Percentiles rank a stretch among this genome's conserved stretches.
phyloP scores from a whole-genome alignment of 2,797 vertebrate genomes.

The Poliocrania exsul region DNA sequence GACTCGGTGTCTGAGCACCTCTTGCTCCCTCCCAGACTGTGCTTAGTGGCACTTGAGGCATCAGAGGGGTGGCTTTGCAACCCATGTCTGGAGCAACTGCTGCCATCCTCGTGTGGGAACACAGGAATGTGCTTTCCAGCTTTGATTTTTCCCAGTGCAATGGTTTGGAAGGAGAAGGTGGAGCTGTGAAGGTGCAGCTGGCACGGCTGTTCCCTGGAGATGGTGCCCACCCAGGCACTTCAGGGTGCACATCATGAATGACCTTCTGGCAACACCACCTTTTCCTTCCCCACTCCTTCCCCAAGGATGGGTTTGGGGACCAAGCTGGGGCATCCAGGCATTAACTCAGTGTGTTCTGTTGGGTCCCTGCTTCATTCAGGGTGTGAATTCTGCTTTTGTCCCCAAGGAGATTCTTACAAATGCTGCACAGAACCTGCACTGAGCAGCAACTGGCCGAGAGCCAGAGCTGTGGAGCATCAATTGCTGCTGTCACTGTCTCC shows the following conservation, averaged over 20 bases:
- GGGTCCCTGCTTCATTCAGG: neutral
- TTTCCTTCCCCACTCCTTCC: neutral
- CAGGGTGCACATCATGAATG: neutral
- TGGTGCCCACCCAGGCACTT: neutral
- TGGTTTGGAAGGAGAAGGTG: too few relatives aligned
- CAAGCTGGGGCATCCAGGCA: neutral
- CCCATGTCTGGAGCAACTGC: too few relatives aligned
- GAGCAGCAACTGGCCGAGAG: neutral
- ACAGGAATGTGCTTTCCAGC: too few relatives aligned
- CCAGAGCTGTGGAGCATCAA: neutral
- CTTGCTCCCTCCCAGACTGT: neutral
- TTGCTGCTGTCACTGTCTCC: neutral
- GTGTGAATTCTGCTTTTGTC: neutral
- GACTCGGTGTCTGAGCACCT: neutral
- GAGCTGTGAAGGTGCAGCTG: too few relatives aligned
- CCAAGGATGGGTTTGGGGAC: neutral
- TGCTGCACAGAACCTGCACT: neutral
- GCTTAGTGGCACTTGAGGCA: neutral
- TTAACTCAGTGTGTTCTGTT: neutral
- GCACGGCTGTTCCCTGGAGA: too few relatives aligned
- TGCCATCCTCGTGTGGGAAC: too few relatives aligned
- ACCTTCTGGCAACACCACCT: neutral
- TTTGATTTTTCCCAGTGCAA: too few relatives aligned
- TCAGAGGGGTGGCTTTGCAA: too few relatives aligned
- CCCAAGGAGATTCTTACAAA: neutral